phyloP scores from a whole-genome alignment of 37 sponge, comb jelly and placozoan species.

The Bolinopsis microptera region DNA sequence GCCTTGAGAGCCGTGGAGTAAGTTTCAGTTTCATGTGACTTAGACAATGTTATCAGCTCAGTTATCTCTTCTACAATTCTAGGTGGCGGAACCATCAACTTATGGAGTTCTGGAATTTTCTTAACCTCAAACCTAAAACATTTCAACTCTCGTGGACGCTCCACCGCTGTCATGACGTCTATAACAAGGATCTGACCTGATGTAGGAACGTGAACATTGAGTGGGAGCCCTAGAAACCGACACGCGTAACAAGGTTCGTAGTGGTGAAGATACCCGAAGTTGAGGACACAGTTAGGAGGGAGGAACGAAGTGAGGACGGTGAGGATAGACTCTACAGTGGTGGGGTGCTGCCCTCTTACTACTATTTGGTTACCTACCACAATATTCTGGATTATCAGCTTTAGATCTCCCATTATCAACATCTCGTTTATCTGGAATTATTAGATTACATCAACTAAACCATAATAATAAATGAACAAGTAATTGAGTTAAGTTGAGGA shows the following conservation, averaged over 20 bases:
- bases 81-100: slow-evolving; percentile 10
- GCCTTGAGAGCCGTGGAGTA: slow-evolving; percentile 4
- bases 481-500: no score
- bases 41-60: neutral
- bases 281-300: neutral
- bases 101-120: neutral
- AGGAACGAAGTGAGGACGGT: slow-evolving; percentile 19
- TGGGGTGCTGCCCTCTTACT: neutral
- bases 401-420: neutral
- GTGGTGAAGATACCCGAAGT: slow-evolving; percentile 22
- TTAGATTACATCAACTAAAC: neutral
- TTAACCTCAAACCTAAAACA: neutral
- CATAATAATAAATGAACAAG: neutral
- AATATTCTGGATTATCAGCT: slow-evolving; percentile 9
- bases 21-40: slow-evolving; percentile 24
- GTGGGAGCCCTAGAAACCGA: slow-evolving; percentile 28
- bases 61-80: slow-evolving; percentile 22
- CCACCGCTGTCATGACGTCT: slow-evolving; percentile 7
- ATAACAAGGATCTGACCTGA: neutral
- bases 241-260: slow-evolving; percentile 26
- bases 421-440: slow-evolving; percentile 41
- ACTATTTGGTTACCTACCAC: slow-evolving; percentile 27
- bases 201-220: neutral
- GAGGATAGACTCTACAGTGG: slow-evolving; percentile 31
- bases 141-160: neutral